These are phyloP conservation scores for Scotopteryx bipunctaria DNA, from an alignment of 2,888 invertebrate species.

Conservation along the genomic window DNA sequence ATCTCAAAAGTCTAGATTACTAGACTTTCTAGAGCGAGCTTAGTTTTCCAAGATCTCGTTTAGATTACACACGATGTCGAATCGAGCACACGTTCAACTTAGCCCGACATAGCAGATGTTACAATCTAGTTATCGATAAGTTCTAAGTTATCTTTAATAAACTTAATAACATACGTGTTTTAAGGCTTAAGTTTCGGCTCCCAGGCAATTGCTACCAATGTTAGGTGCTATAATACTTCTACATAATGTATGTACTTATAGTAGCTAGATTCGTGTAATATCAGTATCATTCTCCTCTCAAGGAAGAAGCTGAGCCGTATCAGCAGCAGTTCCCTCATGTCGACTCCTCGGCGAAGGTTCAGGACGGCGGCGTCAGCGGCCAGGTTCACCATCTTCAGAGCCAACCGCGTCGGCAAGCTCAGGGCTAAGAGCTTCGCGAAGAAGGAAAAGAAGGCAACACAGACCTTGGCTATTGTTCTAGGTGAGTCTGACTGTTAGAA, in stretches of 20 bases:
- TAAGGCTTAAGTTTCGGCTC: too few species aligned
- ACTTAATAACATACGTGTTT: too few species aligned
- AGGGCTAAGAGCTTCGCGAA: slow-evolving; percentile 96
- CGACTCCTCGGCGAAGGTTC: slow-evolving; percentile 74
- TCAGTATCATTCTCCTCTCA: slow-evolving; percentile 28
- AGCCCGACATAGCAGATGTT: neutral
- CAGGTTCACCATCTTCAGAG: slow-evolving; percentile 95
- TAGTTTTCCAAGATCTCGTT: neutral
- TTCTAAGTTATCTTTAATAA: neutral
- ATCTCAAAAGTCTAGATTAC: neutral
- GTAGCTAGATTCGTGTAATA: too few species aligned
- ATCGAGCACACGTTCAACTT: neutral
- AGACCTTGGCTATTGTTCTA: slow-evolving; percentile 98
- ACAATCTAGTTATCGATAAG: neutral
- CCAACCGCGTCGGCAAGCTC: slow-evolving; percentile 96
- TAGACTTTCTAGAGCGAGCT: too few species aligned
- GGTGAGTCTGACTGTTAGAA: too few species aligned
- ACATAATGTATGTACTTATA: too few species aligned
- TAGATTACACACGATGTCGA: neutral
- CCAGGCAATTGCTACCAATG: too few species aligned
- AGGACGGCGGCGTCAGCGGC: slow-evolving; percentile 84
- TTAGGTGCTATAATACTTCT: too few species aligned
- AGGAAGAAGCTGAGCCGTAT: slow-evolving; percentile 74
- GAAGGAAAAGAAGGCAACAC: slow-evolving; percentile 98
- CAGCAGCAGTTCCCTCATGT: slow-evolving; percentile 65